Evolutionary conservation across 2,888 invertebrate species (phyloP), one percentile per base, ranked within the genome.

Genomic region (Drosophila recens): DNA sequence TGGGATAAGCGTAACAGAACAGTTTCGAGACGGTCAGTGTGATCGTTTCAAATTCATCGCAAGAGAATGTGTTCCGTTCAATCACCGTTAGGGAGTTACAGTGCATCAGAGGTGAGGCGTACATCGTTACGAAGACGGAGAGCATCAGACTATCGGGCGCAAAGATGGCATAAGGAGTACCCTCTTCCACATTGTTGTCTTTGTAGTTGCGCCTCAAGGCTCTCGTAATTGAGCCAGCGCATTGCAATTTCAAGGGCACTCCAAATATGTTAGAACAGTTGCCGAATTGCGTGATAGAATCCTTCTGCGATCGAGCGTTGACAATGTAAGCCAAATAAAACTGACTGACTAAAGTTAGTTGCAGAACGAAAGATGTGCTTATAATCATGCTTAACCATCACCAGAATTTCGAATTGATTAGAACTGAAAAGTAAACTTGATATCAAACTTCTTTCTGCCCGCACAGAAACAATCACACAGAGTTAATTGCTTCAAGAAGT

Each of bases 121-220:
- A 45, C 48, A 75, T 72, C 20, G 67, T 75, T 4, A 72, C 33
- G 17, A 75, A 64, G 0, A 54, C 67, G 17, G 23, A 34, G 5
- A 52, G 3, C 72, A 61, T 57, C 5, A 58, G 10, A 8, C 10
- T 8, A 8, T 65, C 40, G 0, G 57, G 34, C 0, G 52, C 10
- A 20, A 51, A 75, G 4, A 75, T 15, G 1, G 64, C 27, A 46
- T 64, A 75, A 1, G 57, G 53, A 5, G 33, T 27, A 2, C 30
- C 20, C 0, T 2, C 15, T 0, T 8, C 1, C 1, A 23, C 53
- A 38, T 23, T 13, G 9, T 2, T 34, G 30, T 67, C 72, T 2
- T 9, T 53, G 13, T 45, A 75, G 0, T 30, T 45, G 3, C 3
- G 3, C 1, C 9, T 9, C n/a, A 75, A 0, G 0, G 9, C 17